Base-by-base conservation (phyloP, 2,797 vertebrate species). In the Aeoliscus strigatus region DNA sequence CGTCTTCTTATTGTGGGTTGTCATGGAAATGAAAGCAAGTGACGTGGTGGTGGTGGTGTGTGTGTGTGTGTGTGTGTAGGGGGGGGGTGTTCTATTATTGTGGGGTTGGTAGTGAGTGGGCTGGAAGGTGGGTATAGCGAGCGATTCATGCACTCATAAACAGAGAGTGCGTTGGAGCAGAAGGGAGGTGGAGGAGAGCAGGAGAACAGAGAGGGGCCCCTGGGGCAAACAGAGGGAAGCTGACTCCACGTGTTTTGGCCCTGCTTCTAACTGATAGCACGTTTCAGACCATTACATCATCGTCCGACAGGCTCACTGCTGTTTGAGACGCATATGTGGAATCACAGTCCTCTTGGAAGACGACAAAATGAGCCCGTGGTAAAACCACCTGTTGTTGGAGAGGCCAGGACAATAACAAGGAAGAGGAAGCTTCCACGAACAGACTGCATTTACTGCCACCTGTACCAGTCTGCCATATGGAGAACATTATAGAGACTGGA, bases 21-120 rank as follows among this genome's bases (percentile, higher is more conserved):
- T 82, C 80, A 87, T 90, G 88, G 67, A 82, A 88, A 88, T 88
- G 77, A 83, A 84, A 77, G 75, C 68, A 29, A 9, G 32, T 33
- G 12, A 14, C 9, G n/a, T 30, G 6, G 36, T 44, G 63, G 13
- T 37, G 71, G 37, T 26, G n/a, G n/a, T n/a, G n/a, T n/a, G n/a
- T n/a, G n/a, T n/a, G n/a, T n/a, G n/a, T n/a, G n/a, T n/a, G 58
- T 13, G 9, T 39, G 51, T 60, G 18, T 40, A 66, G 40, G 36
- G 51, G 55, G 36, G 47, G 47, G 43, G 45, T 10, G 39, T 70
- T 69, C 70, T 75, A 77, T 81, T 83, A 79, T 81, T 38, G 67
- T 57, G 68, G 63, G 71, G 46, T 66, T 63, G 73, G 62, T 75
- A 54, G 70, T 69, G 52, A 54, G 70, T 69, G 52, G 47, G 60